These are phyloP conservation scores for Diachasma alloeum DNA, from an alignment of 1,140 invertebrate genomes.

Conservation along the genomic window DNA sequence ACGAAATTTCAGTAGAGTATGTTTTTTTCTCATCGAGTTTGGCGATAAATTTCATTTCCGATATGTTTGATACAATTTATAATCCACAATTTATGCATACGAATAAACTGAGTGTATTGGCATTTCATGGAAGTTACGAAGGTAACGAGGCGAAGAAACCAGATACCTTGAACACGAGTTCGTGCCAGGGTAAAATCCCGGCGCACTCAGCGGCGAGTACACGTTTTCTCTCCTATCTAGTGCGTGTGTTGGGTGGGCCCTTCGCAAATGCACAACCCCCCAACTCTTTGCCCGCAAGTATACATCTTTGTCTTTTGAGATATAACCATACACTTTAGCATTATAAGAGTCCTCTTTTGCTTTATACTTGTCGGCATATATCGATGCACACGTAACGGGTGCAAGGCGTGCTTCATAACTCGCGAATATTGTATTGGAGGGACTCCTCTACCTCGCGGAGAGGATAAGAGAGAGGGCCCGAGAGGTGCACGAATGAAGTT, in stretches of 20 bases:
- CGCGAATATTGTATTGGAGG: slow-evolving; percentile 18
- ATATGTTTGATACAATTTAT: neutral
- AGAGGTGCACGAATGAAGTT: slow-evolving; percentile 55
- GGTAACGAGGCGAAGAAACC: slow-evolving; percentile 44
- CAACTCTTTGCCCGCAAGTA: too few relatives aligned
- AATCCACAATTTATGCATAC: neutral
- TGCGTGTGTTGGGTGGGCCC: slow-evolving; percentile 31
- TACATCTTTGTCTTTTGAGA: slow-evolving; percentile 3
- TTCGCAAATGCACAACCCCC: neutral
- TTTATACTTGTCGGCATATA: slow-evolving; percentile 10
- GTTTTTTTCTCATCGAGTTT: neutral
- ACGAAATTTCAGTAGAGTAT: too few relatives aligned
- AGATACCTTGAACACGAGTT: slow-evolving; percentile 46
- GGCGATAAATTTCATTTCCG: neutral
- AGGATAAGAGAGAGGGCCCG: neutral
- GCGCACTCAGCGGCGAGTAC: neutral
- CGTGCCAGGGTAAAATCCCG: slow-evolving; percentile 22
- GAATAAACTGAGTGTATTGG: slow-evolving; percentile 4
- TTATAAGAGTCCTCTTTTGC: slow-evolving; percentile 8
- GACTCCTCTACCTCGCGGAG: neutral
- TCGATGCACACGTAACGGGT: slow-evolving; percentile 30
- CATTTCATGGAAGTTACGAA: slow-evolving; percentile 16
- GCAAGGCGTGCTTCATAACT: slow-evolving; percentile 51
- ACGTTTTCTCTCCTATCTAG: slow-evolving; percentile 32
- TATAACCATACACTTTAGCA: neutral